Evolutionary conservation across 2,888 invertebrate genomes (phyloP).

Genomic region (Eupithecia abbreviata): DNA sequence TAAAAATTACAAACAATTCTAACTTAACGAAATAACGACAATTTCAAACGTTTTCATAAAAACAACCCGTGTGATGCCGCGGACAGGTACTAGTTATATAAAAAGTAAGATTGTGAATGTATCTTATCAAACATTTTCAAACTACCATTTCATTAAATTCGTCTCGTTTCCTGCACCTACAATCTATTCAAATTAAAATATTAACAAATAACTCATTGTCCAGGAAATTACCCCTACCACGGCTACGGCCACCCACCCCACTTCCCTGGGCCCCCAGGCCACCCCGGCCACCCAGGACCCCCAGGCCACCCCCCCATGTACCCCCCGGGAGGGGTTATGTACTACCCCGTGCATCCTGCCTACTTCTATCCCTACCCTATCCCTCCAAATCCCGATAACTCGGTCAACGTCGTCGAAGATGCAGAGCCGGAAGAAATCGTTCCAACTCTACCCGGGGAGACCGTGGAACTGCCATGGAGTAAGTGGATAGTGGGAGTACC

Average conservation of each 20-base stretch:
- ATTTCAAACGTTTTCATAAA: too few relatives aligned
- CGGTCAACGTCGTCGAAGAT: conserved; percentile 62
- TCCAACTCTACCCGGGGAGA: conserved; percentile 77
- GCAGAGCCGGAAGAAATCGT: conserved; percentile 59
- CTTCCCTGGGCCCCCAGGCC: conserved; percentile 52
- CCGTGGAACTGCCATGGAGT: conserved; percentile 80
- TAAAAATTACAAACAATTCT: too few relatives aligned
- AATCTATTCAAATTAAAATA: conserved; percentile 3
- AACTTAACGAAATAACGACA: too few relatives aligned
- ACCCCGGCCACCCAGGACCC: conserved; percentile 49
- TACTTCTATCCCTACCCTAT: conserved; percentile 74
- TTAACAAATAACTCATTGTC: conserved; percentile 54
- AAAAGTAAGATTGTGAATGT: too few relatives aligned
- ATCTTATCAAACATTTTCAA: not conserved
- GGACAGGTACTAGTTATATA: too few relatives aligned
- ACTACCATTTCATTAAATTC: not conserved
- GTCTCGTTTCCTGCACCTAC: not conserved
- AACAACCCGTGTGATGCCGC: too few relatives aligned
- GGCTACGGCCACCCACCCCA: conserved; percentile 68
- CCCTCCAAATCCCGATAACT: conserved; percentile 48
- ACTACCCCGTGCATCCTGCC: conserved; percentile 75
- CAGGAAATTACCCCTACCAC: conserved; percentile 72
- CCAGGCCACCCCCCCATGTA: conserved; percentile 56
- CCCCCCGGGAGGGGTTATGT: conserved; percentile 63
- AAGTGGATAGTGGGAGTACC: conserved; percentile 57